Evolutionary conservation across 2,113 vertebrate genomes (phyloP), one percentile per base, ranked within the genome.

Genomic region (Hippoglossus stenolepis): DNA sequence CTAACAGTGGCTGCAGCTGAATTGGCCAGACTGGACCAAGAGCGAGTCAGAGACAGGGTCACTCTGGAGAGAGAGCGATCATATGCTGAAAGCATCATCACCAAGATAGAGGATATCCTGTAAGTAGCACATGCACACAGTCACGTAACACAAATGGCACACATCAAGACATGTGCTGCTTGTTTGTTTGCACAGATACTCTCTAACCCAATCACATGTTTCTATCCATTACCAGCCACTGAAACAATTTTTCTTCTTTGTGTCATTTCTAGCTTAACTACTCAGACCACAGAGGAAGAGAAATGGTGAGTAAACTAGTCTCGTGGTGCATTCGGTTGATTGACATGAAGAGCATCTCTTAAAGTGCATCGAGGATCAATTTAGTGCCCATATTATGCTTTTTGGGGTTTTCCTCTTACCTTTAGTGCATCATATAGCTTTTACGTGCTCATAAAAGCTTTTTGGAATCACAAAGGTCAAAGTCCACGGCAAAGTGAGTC

Each of bases 71-170:
- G 90, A 88, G 98, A 99, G 80, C 95, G 97, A 74, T 94, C 92
- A 0, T 98, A 96, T 58, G 97, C 97, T 0, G 97, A 99, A 78
- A 97, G 95, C 89, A 97, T 99, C 31, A 73, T 98, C 23, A 77
- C 94, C 65, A 99, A 97, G 89, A 97, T 99, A 38, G 97, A 99
- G 78, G 97, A 99, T 56, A 91, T 99, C 26, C 85, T 99, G 97
- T 99, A 86, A 98, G 98, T 85, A 72, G n/a, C 23, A n/a, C 45
- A 47, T n/a, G 4, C 40, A 28, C 60, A 38, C 60, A 38, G 14
- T 15, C 60, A 62, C 8, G 28, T 13, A 60, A 18, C 58, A 60
- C 47, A 43, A 3, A 21, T 4, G 3, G 3, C 2, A 21, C 24
- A 20, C 35, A 51, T n/a, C 23, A 35, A 26, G 14, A 58, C 20